A percentile compares a stretch with the other conserved stretches of the same genome.
Conservation (phyloP, 92 coral and sea anemone species). For the Actinostola sp. region DNA sequence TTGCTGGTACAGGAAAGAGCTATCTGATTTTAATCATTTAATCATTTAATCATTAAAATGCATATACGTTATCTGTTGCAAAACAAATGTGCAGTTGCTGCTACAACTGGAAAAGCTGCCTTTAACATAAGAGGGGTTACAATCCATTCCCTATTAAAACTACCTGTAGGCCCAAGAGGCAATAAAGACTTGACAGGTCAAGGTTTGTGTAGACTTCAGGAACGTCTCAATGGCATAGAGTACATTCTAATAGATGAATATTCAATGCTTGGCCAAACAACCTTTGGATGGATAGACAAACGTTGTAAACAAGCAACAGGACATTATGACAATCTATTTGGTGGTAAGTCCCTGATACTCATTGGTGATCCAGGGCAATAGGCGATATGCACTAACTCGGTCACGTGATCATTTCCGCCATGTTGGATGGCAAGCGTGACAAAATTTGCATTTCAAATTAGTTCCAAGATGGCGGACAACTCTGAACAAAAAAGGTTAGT, state of each 20-base stretch:
- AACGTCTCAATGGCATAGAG: conserved; percentile 32
- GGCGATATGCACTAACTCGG: no score
- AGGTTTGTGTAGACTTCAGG: conserved; percentile 36
- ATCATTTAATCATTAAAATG: conserved; percentile 48
- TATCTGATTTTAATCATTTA: conserved; percentile 41
- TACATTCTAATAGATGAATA: conserved; percentile 53
- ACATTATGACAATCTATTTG: conserved; percentile 23
- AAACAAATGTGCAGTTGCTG: no score
- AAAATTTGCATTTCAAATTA: no score
- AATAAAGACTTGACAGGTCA: conserved; percentile 45
- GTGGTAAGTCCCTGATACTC: conserved; percentile 35
- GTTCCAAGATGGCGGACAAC: no score
- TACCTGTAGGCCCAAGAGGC: no score
- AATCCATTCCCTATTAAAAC: no score
- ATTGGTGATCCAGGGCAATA: conserved; percentile 53
- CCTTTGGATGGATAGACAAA: conserved; percentile 40
- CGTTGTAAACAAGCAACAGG: conserved; percentile 47
- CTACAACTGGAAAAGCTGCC: conserved; percentile 45
- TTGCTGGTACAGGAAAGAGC: no score
- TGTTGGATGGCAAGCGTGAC: no score
- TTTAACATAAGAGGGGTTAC: conserved; percentile 40
- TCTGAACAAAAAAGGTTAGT: no score
- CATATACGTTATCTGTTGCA: conserved; percentile 28
- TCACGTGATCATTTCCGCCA: no score
- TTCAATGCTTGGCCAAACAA: conserved; percentile 58